Evolutionary conservation across 2,797 vertebrate species (phyloP).

Genomic region (Pantherophis alleghaniensis): DNA sequence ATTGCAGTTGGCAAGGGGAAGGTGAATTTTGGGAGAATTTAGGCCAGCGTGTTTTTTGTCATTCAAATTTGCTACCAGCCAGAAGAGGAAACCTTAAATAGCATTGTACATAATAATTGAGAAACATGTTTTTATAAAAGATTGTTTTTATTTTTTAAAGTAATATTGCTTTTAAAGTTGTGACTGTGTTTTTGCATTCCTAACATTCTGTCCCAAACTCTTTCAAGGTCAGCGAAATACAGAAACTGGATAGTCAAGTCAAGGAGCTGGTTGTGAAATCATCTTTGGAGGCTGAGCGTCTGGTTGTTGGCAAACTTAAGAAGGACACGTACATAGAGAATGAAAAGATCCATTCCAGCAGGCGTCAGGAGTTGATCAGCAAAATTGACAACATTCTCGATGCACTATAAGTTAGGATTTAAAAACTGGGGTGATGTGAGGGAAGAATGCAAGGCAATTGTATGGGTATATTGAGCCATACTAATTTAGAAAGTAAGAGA

Average conservation of each 20-base stretch:
- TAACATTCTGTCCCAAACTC: slow-evolving; percentile 39
- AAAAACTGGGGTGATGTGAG: slow-evolving; percentile 12
- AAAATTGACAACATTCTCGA: slow-evolving; percentile 96
- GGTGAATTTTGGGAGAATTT: neutral
- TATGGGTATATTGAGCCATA: slow-evolving; percentile 46
- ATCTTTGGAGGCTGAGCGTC: slow-evolving; percentile 89
- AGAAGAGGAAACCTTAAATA: neutral
- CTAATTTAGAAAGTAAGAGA: slow-evolving; percentile 20
- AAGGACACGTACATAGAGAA: slow-evolving; percentile 94
- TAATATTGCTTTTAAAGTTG: neutral
- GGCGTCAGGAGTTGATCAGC: slow-evolving; percentile 90
- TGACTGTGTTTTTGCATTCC: neutral
- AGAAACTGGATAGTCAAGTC: slow-evolving; percentile 92
- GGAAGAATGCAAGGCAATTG: slow-evolving; percentile 35
- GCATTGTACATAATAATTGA: neutral
- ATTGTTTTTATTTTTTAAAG: neutral
- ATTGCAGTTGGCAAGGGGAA: neutral
- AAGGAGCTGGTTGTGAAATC: slow-evolving; percentile 93
- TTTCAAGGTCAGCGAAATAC: slow-evolving; percentile 89
- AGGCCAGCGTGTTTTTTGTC: neutral
- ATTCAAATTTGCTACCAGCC: neutral
- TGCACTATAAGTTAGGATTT: slow-evolving; percentile 76
- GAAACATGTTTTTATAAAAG: neutral
- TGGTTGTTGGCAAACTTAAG: slow-evolving; percentile 95
- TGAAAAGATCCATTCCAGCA: slow-evolving; percentile 85